Evolutionary conservation across 2,113 vertebrate species (phyloP), one percentile per base, ranked within the genome.

Genomic region (Oceanites oceanicus): DNA sequence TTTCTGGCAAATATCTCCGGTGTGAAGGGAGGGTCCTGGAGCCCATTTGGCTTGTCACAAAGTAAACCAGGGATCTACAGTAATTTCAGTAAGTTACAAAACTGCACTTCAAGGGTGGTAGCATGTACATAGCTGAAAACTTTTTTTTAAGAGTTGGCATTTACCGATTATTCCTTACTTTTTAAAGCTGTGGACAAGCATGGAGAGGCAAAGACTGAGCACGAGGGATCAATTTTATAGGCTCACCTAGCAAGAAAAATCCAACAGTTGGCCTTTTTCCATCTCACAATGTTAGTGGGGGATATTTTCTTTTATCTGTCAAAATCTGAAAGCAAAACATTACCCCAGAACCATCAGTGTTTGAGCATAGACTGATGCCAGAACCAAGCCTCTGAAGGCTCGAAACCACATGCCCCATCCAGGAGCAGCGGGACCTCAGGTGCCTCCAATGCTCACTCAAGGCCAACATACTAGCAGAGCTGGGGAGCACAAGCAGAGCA

Each of bases 1-100:
- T 97, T 98, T 98, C 97, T 98, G 98, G 97, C 98, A 97, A 96
- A 53, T 87, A 90, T 95, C 95, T 97, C 96, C 70, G 38, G 96
- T 97, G 97, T 94, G 96, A 97, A 98, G 85, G 84, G 92, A 98
- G 92, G 89, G 68, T 98, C 97, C 90, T 89, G 89, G 81, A 97
- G 95, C 92, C 96, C 94, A 96, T 97, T 98, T 98, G 96, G 96
- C 94, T 98, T 97, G 97, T 96, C 96, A 96, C 85, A 95, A 94
- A 94, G 76, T 95, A 97, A 97, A 91, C 47, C 45, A 56, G 91
- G 95, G 94, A 93, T 97, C 80, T 92, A 81, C 91, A 97, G 96
- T 81, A 96, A 98, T 97, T 97, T 96, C 79, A 91, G 21, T 89
- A n/a, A 42, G 89, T 95, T 92, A 78, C 32, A 93, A 88, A 95